These are phyloP conservation scores for Chondrilla cf. caribensis DNA, from an alignment of 37 sponge, comb jelly and placozoan species.

Conservation along the genomic window DNA sequence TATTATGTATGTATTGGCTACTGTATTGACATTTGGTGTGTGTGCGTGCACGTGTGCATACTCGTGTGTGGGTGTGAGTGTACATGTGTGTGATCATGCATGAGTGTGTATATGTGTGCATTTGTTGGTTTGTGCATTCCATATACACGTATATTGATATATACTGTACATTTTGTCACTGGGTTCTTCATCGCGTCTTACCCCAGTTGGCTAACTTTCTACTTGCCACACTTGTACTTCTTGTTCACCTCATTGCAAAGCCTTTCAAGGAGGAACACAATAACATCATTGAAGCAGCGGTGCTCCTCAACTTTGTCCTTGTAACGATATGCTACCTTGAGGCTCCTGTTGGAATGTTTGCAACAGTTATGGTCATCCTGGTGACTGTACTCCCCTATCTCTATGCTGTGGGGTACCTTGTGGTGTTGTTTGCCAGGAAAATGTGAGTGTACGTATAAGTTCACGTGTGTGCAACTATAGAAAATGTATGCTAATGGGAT, in stretches of 20 bases:
- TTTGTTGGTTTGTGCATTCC: too few species aligned
- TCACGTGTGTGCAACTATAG: too few species aligned
- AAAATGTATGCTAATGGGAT: too few species aligned
- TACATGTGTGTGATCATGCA: too few species aligned
- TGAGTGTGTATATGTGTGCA: too few species aligned
- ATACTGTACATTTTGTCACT: too few species aligned
- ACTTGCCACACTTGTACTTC: conserved; percentile 36
- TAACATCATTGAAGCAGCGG: conserved; percentile 64
- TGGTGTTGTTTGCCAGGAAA: neutral
- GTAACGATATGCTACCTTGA: conserved; percentile 50
- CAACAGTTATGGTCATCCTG: conserved; percentile 29
- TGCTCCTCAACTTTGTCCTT: conserved; percentile 62
- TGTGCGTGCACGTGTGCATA: too few species aligned
- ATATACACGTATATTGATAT: too few species aligned
- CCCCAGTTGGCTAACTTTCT: conserved; percentile 7
- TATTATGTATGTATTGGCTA: too few species aligned
- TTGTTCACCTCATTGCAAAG: conserved; percentile 61
- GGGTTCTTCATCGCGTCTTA: conserved; percentile 56
- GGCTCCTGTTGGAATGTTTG: conserved; percentile 28
- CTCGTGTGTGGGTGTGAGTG: too few species aligned
- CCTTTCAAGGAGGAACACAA: conserved; percentile 53
- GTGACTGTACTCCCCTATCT: conserved; percentile 44
- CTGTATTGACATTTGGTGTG: too few species aligned
- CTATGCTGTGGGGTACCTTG: conserved; percentile 39
- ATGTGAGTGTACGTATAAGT: neutral